phyloP scores from a whole-genome alignment of 2,797 vertebrate species.

The Chloroceryle inda region DNA sequence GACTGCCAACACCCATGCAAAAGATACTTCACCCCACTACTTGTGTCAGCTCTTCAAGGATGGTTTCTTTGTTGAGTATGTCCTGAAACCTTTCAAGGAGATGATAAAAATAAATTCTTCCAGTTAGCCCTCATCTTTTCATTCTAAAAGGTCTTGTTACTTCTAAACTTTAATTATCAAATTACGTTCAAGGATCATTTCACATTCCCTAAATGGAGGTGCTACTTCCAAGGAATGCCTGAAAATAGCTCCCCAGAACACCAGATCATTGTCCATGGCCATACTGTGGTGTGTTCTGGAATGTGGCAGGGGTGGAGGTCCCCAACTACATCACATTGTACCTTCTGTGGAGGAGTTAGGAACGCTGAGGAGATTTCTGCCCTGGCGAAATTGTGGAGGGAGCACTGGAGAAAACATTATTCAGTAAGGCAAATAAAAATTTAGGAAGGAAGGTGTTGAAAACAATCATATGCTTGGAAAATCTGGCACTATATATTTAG shows the following conservation, averaged over 20 bases:
- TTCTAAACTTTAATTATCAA: neutral
- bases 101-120: conserved; percentile 2
- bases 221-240: neutral
- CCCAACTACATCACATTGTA: neutral
- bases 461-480: conserved; percentile 29
- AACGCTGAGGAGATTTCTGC: neutral
- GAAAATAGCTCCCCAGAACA: neutral
- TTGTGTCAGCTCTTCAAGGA: conserved; percentile 43
- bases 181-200: neutral
- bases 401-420: neutral
- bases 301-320: neutral
- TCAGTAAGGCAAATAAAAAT: neutral
- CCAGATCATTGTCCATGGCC: neutral
- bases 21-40: conserved; percentile 42
- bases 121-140: neutral
- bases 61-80: neutral
- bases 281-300: neutral
- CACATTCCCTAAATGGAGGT: neutral
- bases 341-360: neutral
- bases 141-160: neutral
- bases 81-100: conserved; percentile 23
- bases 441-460: neutral
- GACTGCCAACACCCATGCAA: conserved; percentile 42
- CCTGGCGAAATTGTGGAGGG: neutral
- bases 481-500: conserved; percentile 26